phyloP scores from a whole-genome alignment of 2,113 vertebrate species.

The Zapornia atra region DNA sequence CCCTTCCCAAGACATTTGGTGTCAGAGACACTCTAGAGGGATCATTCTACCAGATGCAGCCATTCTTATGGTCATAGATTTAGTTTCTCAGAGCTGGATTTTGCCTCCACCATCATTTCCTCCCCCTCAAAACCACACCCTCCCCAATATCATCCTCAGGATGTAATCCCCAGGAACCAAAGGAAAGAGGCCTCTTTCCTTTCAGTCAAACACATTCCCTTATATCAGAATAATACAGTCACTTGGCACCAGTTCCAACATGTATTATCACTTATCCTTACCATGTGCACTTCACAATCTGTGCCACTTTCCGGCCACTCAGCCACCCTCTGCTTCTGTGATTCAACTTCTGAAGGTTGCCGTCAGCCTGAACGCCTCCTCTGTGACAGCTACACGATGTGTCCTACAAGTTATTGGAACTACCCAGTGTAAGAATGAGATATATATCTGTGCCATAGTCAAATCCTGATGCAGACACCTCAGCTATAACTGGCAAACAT shows the following conservation, averaged over 20 bases:
- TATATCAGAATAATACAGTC: not conserved
- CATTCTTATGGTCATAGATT: not conserved
- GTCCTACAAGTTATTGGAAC: not conserved
- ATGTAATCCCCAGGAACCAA: not conserved
- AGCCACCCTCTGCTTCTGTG: not conserved
- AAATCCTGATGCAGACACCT: not conserved
- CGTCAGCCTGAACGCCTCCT: not conserved
- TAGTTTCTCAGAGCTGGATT: not conserved
- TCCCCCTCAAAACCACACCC: not conserved
- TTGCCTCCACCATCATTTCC: not conserved
- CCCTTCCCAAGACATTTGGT: not conserved
- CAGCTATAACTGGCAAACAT: not conserved
- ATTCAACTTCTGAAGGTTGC: slow-evolving; percentile 26
- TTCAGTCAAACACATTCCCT: not conserved
- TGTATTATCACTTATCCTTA: not conserved
- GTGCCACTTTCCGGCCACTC: slow-evolving; percentile 22
- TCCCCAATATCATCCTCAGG: not conserved
- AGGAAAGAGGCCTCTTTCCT: slow-evolving; percentile 19
- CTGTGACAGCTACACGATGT: not conserved
- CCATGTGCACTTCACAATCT: slow-evolving; percentile 13
- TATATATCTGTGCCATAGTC: not conserved
- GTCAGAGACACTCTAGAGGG: not conserved
- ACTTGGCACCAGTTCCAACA: slow-evolving; percentile 41
- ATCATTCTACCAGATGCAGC: not conserved
- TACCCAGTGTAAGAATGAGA: not conserved